A percentile compares a stretch with the other conserved stretches of the same genome.
Conservation (phyloP, 2,797 vertebrate genomes). For the Parauchenoglanis ngamensis region DNA sequence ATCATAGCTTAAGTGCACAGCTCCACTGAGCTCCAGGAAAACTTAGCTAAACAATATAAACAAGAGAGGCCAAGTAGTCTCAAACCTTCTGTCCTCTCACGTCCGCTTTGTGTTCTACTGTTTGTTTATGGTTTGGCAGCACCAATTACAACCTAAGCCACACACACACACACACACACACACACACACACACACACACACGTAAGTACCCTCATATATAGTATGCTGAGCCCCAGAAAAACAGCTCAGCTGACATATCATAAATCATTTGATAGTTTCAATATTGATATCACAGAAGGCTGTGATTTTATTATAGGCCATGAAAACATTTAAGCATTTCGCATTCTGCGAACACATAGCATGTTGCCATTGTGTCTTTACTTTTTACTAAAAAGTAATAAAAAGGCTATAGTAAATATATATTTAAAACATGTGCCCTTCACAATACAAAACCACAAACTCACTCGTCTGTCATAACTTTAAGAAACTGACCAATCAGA, state of each 20-base stretch:
- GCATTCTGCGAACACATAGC: neutral
- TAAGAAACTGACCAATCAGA: neutral
- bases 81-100: slow-evolving; percentile 59
- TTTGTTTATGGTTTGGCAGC: slow-evolving; percentile 28
- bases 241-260: neutral
- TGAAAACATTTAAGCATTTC: neutral
- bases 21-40: slow-evolving; percentile 71
- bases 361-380: neutral
- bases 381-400: neutral
- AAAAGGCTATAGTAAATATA: neutral
- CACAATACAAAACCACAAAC: neutral
- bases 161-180: slow-evolving; percentile 7
- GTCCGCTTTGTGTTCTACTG: slow-evolving; percentile 13
- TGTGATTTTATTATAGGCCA: neutral
- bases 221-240: neutral
- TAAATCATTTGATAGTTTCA: slow-evolving; percentile 6
- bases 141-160: slow-evolving; percentile 16
- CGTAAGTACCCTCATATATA: neutral
- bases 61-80: slow-evolving; percentile 70
- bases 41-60: slow-evolving; percentile 73
- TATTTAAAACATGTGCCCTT: neutral
- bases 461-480: neutral
- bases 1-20: slow-evolving; percentile 67
- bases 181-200: slow-evolving; percentile 24
- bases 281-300: neutral